Evolutionary conservation across 2,797 vertebrate genomes (phyloP).

Genomic region (Neosalanx taihuensis): DNA sequence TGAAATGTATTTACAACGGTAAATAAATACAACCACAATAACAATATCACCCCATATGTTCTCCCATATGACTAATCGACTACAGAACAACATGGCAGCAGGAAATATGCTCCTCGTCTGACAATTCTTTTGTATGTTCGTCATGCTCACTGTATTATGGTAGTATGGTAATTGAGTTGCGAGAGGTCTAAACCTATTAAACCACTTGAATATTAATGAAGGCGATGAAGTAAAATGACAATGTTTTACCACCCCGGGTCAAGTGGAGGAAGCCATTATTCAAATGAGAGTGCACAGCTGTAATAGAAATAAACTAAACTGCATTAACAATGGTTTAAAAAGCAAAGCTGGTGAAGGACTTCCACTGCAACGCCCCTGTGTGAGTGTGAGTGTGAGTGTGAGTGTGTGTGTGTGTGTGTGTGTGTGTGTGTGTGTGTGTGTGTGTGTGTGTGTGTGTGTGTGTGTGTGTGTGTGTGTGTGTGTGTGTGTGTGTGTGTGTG

Average conservation of each 20-base stretch:
- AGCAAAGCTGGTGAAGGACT: constrained; percentile 6
- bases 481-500: neutral
- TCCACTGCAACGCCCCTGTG: constrained; percentile 16
- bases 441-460: constrained; percentile 29
- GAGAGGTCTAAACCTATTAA: constrained; percentile 67
- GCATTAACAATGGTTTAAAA: constrained; percentile 71
- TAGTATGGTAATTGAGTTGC: constrained; percentile 53
- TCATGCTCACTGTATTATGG: no score
- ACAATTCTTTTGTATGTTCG: no score
- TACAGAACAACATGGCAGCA: neutral
- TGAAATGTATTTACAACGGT: neutral
- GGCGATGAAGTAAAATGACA: constrained; percentile 64
- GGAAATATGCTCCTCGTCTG: neutral
- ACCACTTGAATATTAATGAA: constrained; percentile 75
- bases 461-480: constrained; percentile 41
- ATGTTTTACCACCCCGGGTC: constrained; percentile 55
- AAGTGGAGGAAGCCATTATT: constrained; percentile 76
- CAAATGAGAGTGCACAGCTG: constrained; percentile 73
- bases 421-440: constrained; percentile 32
- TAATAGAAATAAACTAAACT: constrained; percentile 69
- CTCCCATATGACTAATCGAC: neutral
- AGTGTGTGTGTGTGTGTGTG: constrained; percentile 52
- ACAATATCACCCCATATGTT: no score
- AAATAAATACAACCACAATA: neutral
- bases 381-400: constrained; percentile 26